A percentile compares a stretch with the other conserved stretches of the same genome.
Evolutionary conservation across 2,888 invertebrate genomes (phyloP).

Genomic region (Tenthredo amoena): DNA sequence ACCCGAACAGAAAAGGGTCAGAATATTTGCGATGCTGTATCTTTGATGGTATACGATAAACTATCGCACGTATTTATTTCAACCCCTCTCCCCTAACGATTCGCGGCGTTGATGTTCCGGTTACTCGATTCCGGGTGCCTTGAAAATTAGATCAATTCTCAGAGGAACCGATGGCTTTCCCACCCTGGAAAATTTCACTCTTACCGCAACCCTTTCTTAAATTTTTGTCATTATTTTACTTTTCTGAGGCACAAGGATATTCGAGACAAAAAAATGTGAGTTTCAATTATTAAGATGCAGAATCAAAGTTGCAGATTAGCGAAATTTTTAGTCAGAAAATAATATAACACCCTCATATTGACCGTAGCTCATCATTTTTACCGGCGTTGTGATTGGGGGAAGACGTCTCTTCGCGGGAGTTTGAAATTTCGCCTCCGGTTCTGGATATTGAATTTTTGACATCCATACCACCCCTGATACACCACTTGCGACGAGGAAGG

Average conservation of each 20-base stretch:
- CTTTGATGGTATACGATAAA: conserved; percentile 5
- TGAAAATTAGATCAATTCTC: conserved; percentile 14
- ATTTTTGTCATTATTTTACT: not conserved
- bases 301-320: too few relatives aligned
- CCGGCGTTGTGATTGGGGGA: not conserved
- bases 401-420: conserved; percentile 4
- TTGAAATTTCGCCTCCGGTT: conserved; percentile 29
- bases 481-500: not conserved
- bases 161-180: not conserved
- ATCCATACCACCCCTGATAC: not conserved
- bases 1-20: not conserved
- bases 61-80: not conserved
- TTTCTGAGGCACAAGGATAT: not conserved
- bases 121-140: not conserved
- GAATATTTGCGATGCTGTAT: not conserved
- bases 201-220: not conserved
- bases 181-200: not conserved
- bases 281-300: not conserved
- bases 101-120: not conserved
- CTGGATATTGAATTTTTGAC: conserved; percentile 44
- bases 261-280: not conserved
- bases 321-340: not conserved
- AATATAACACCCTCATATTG: not conserved
- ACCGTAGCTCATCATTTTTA: not conserved
- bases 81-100: not conserved